A percentile compares a stretch with the other conserved stretches of the same genome.
Conservation (phyloP, 53 echinoderm and acorn worm species). For the Hippasteria phrygiana region DNA sequence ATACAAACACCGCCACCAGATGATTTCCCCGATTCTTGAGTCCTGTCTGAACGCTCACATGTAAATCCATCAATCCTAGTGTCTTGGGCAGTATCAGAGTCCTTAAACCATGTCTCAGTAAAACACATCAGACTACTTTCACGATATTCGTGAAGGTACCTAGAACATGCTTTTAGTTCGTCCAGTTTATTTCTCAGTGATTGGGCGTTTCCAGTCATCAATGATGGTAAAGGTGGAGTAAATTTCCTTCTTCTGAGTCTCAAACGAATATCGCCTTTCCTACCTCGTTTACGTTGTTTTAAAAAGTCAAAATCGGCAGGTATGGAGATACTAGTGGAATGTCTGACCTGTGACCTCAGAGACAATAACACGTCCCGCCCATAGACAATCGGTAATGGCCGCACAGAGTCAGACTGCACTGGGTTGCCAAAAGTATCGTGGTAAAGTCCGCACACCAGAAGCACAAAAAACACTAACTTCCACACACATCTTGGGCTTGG, state of each 20-base stretch:
- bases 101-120: slow-evolving; percentile 16
- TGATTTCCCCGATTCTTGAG: neutral
- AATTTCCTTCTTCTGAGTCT: neutral
- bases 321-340: neutral
- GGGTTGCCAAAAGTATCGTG: too few relatives aligned
- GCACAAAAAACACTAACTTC: neutral
- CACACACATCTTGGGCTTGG: neutral
- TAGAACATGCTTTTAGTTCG: neutral
- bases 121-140: neutral
- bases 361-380: too few relatives aligned
- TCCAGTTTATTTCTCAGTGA: slow-evolving; percentile 9
- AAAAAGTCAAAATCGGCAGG: neutral
- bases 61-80: neutral
- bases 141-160: neutral
- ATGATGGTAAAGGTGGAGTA: neutral
- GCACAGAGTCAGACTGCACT: too few relatives aligned
- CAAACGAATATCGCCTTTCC: neutral
- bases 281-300: slow-evolving; percentile 5
- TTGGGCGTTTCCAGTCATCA: neutral
- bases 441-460: neutral
- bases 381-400: too few relatives aligned
- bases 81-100: neutral
- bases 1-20: neutral
- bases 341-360: too few relatives aligned
- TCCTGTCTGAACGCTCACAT: neutral